These are phyloP conservation scores for Eulemur mongoz DNA, from an alignment of 2,797 vertebrate genomes.

Conservation along the genomic window DNA sequence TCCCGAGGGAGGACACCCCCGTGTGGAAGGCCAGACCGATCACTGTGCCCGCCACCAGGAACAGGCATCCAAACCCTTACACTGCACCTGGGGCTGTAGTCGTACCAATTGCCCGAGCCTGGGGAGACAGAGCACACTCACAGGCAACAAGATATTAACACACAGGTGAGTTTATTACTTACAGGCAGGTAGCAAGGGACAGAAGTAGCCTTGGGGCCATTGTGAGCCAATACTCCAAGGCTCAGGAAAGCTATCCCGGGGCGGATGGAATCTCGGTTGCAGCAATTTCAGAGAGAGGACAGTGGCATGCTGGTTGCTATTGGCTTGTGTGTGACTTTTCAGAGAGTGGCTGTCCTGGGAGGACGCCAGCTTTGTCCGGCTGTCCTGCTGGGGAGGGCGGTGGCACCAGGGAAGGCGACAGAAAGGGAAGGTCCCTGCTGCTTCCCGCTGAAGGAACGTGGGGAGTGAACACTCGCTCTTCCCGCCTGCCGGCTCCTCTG, in stretches of 20 bases:
- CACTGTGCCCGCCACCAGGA: not conserved
- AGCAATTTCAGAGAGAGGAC: not conserved
- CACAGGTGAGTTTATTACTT: not conserved
- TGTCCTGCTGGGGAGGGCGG: not conserved
- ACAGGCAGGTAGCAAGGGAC: not conserved
- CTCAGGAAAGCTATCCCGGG: not conserved
- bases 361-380: rapidly evolving
- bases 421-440: not conserved
- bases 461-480: not conserved
- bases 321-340: not conserved
- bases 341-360: not conserved
- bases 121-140: not conserved
- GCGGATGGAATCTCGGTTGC: not conserved
- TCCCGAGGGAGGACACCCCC: not conserved
- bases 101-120: not conserved
- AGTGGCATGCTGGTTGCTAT: rapidly evolving
- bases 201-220: not conserved
- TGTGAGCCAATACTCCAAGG: not conserved
- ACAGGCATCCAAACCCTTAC: not conserved
- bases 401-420: not conserved
- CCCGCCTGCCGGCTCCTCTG: rapidly evolving
- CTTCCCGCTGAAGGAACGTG: rapidly evolving
- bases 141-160: not conserved
- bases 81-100: not conserved
- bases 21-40: not conserved